Evolutionary conservation across 2,797 vertebrate species (phyloP).

Genomic region (Heterohyrax brucei): DNA sequence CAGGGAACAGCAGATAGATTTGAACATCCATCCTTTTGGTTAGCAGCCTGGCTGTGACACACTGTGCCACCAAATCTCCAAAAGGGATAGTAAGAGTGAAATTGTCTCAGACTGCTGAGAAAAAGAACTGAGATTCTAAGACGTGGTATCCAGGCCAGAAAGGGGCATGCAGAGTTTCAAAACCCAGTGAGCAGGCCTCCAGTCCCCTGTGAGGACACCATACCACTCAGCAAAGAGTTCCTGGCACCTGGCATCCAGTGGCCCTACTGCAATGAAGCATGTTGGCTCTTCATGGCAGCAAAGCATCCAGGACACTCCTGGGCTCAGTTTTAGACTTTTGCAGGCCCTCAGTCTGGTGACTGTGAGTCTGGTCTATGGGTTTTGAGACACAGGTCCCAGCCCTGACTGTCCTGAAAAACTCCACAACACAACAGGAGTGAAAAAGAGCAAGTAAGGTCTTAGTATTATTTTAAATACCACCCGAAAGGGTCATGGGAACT

Average conservation of each 20-base stretch:
- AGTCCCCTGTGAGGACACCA: neutral
- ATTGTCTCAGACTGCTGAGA: neutral
- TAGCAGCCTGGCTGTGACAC: too few species aligned
- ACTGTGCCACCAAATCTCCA: too few species aligned
- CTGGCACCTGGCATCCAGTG: accelerated
- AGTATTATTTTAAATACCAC: neutral
- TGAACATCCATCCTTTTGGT: too few species aligned
- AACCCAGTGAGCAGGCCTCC: neutral
- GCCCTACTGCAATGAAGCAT: neutral
- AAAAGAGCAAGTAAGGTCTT: neutral
- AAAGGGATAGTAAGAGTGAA: neutral
- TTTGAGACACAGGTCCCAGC: neutral
- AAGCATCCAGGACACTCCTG: neutral
- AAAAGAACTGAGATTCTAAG: neutral
- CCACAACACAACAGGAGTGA: neutral
- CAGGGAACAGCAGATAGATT: too few species aligned
- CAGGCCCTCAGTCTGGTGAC: neutral
- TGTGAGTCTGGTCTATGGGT: neutral
- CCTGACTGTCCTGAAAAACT: neutral
- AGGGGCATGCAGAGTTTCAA: accelerated
- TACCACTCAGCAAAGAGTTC: neutral
- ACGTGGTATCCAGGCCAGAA: neutral
- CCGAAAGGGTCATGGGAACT: neutral
- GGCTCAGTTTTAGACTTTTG: neutral
- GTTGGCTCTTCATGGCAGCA: neutral